Conservation (phyloP, 2,888 invertebrate species). For the Apamea anceps region DNA sequence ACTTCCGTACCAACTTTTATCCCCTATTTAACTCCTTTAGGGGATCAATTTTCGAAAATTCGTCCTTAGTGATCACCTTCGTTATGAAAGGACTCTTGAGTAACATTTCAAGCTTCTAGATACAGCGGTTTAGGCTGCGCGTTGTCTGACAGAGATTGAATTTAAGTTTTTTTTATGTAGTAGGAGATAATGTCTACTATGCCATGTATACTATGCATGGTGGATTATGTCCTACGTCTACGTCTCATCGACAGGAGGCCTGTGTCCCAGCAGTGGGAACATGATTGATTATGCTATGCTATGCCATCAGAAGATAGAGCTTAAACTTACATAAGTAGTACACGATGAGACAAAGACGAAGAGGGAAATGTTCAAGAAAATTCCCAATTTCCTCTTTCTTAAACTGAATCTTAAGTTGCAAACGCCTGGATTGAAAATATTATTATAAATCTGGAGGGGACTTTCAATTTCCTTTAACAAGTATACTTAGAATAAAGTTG, state of each 20-base stretch:
- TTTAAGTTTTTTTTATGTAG: background rate
- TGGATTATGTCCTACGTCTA: no score
- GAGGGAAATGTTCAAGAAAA: constrained; percentile 6
- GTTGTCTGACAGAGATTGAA: background rate
- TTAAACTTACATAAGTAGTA: no score
- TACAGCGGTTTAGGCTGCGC: background rate
- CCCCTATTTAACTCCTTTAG: background rate
- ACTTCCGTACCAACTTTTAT: no score
- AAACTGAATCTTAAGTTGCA: constrained; percentile 21
- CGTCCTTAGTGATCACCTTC: background rate
- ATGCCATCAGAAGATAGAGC: background rate
- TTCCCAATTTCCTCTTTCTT: constrained; percentile 29
- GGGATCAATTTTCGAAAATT: background rate
- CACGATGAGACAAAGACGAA: constrained; percentile 8
- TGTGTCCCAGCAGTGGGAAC: no score
- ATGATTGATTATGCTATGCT: no score
- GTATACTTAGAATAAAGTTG: constrained; percentile 21
- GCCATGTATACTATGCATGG: no score
- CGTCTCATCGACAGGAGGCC: no score
- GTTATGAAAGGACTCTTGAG: background rate
- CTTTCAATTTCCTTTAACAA: constrained; percentile 44
- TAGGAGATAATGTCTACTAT: background rate
- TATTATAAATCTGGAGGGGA: constrained; percentile 17
- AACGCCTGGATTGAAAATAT: constrained; percentile 10
- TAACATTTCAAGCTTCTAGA: background rate